These are phyloP conservation scores for Platanista minor DNA, from an alignment of 2,113 vertebrate genomes.

Conservation along the genomic window DNA sequence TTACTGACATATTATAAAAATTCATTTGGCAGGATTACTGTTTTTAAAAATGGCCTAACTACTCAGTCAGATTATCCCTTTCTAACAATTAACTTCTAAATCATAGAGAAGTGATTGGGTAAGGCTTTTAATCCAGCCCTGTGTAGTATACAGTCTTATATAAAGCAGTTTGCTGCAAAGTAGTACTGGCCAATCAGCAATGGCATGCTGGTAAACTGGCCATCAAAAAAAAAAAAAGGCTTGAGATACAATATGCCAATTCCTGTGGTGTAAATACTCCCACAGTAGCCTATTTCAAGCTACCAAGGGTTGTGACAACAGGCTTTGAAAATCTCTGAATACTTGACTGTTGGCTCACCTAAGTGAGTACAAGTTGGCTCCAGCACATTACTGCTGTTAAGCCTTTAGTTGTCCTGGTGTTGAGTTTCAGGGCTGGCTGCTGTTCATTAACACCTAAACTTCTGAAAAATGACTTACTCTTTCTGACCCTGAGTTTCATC, in stretches of 20 bases:
- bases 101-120: background rate
- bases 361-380: background rate
- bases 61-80: conserved; percentile 21
- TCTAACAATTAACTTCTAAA: background rate
- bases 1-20: background rate
- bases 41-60: background rate
- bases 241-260: background rate
- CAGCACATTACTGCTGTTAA: background rate
- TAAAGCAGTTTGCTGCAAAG: background rate
- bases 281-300: background rate
- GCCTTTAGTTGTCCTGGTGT: background rate
- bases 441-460: conserved; percentile 11
- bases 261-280: conserved; percentile 29
- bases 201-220: background rate
- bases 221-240: background rate
- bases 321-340: conserved; percentile 36
- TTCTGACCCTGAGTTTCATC: background rate
- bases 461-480: conserved; percentile 32
- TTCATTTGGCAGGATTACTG: background rate
- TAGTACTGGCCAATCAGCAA: background rate
- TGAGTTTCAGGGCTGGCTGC: conserved; percentile 19
- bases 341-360: background rate
- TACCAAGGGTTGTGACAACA: background rate
- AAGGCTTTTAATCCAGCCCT: background rate
- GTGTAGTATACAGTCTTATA: background rate